Conservation (phyloP, 2,113 vertebrate species). For the Narcine bancroftii region DNA sequence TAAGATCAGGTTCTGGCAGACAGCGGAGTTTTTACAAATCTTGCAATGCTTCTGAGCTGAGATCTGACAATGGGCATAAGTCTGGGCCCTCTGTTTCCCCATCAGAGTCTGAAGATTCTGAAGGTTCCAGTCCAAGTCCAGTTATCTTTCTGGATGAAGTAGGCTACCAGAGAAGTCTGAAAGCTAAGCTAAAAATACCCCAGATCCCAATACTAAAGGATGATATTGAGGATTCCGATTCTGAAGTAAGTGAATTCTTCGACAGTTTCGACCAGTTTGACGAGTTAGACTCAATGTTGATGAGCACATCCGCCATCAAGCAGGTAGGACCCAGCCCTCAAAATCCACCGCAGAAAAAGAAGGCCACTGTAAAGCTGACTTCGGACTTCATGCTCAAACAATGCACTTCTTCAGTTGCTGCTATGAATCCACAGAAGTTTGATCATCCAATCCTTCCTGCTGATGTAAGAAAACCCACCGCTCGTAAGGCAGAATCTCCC, state of each 20-base stretch:
- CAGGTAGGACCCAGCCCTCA: constrained; percentile 47
- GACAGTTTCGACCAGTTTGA: constrained; percentile 97
- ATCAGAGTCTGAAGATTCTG: constrained; percentile 85
- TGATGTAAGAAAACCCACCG: constrained; percentile 86
- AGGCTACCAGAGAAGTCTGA: constrained; percentile 90
- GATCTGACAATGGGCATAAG: constrained; percentile 49
- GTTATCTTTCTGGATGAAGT: constrained; percentile 96
- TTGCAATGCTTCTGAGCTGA: constrained; percentile 54
- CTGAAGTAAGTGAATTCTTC: constrained; percentile 97
- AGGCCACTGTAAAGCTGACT: constrained; percentile 49
- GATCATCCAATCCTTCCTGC: constrained; percentile 80
- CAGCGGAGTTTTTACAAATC: constrained; percentile 73
- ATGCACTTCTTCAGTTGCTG: constrained; percentile 51
- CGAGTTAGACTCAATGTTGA: constrained; percentile 73
- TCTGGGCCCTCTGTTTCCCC: constrained; percentile 57
- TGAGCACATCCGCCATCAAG: constrained; percentile 49
- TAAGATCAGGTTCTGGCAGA: constrained; percentile 62
- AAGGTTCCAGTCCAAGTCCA: constrained; percentile 92
- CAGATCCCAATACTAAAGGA: constrained; percentile 85
- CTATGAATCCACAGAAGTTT: constrained; percentile 88
- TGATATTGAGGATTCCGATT: constrained; percentile 90
- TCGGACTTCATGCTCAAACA: constrained; percentile 52
- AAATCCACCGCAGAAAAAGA: constrained; percentile 58
- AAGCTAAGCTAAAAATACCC: constrained; percentile 86
- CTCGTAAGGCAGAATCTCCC: constrained; percentile 78